Conservation (phyloP, 1,140 invertebrate species). For the Ridgeia piscesae region DNA sequence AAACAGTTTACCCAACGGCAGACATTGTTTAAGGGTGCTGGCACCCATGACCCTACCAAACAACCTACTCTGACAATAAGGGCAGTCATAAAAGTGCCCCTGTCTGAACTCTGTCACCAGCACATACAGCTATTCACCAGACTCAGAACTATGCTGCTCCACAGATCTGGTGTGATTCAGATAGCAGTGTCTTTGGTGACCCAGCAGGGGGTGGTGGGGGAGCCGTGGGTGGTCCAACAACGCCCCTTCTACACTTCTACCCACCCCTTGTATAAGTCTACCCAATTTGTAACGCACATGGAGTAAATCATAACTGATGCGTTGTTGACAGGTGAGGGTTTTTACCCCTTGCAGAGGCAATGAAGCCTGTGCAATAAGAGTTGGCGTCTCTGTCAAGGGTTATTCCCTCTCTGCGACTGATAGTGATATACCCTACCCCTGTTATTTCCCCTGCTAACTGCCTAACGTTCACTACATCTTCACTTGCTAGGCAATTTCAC, state of each 20-base stretch:
- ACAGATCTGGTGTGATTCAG: background rate
- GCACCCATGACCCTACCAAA: background rate
- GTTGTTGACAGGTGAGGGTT: background rate
- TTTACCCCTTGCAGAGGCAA: background rate
- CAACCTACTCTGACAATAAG: background rate
- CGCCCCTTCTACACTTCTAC: background rate
- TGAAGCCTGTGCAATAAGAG: background rate
- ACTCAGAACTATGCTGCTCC: background rate
- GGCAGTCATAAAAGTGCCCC: background rate
- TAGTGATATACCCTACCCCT: background rate
- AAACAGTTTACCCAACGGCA: background rate
- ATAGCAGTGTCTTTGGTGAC: background rate
- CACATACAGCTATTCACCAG: background rate
- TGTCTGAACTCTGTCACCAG: background rate
- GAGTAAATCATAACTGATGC: background rate
- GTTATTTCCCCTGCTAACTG: background rate
- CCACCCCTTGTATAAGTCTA: no score
- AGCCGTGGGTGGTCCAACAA: background rate
- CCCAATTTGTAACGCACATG: background rate
- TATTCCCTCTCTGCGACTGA: background rate
- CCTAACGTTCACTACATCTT: background rate
- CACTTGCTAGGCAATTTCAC: background rate
- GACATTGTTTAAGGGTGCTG: background rate
- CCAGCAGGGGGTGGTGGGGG: background rate
- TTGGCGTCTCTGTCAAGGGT: background rate